Evolutionary conservation across 2,113 vertebrate species (phyloP), one percentile per base, ranked within the genome.

Genomic region (Zosterops hypoxanthus): DNA sequence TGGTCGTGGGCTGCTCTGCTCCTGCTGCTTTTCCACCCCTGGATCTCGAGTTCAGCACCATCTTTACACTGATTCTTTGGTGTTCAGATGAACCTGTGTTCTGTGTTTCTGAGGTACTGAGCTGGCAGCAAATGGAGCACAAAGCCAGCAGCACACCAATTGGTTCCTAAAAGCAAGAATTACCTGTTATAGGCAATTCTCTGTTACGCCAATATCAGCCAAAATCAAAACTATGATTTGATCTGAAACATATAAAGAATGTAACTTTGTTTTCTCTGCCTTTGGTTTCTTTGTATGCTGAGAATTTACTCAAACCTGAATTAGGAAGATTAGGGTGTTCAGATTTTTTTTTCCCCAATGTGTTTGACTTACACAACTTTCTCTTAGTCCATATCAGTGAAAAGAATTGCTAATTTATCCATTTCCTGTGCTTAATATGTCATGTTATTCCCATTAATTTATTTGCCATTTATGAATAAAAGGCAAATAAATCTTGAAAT

Each of bases 321-420:
- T 72, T 68, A 49, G 22, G 16, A 66, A 68, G 55, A 60, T 69
- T 12, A 46, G 52, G 50, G 5, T 52, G 33, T 84, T 84, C 6
- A 18, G 33, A 5, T 16, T 14, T 34, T 60, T 60, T 28, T 22
- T 11, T 16, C 6, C 66, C 8, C 15, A 25, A 3, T 1, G 0
- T 18, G 7, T 72, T 81, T 65, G n/a, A 41, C 26, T 69, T 46
- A 3, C 1, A 28, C 44, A 56, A 34, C 7, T 31, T 79, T 55
- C 42, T 92, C 4, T 42, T 82, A 21, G n/a, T 56, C 59, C 26
- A 0, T 42, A 24, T 53, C 47, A 66, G 25, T 53, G 47, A 69
- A 81, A 56, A 73, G 24, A 91, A n/a, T 41, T 49, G 22, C 22
- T 55, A 20, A 28, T 63, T 71, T 34, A 44, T 26, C 23, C 4